Evolutionary conservation across 2,113 vertebrate species (phyloP).

Genomic region (Pteruthius melanotis): DNA sequence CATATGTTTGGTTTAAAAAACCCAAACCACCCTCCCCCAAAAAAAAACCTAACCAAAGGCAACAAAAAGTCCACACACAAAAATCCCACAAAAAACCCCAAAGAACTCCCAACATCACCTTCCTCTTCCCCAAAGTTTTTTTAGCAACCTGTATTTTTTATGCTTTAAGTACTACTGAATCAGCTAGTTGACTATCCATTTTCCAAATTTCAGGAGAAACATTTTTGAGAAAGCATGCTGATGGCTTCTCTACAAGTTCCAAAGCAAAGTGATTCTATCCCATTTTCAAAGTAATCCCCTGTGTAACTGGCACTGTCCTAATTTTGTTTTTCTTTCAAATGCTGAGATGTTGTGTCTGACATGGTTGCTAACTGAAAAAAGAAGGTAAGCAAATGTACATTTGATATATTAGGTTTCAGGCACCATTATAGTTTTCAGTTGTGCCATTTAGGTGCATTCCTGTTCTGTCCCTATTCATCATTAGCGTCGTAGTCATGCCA

Average conservation of each 20-base stretch:
- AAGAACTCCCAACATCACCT: background rate
- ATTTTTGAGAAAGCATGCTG: background rate
- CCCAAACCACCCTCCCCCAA: fast-evolving
- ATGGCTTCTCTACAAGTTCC: background rate
- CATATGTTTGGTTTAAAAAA: background rate
- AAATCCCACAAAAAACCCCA: background rate
- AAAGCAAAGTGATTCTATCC: background rate
- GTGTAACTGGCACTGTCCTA: background rate
- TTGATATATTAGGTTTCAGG: background rate
- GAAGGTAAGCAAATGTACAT: background rate
- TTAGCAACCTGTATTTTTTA: background rate
- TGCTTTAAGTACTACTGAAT: background rate
- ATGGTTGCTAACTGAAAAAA: background rate
- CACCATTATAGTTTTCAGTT: background rate
- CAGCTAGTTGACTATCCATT: background rate
- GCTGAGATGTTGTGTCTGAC: background rate
- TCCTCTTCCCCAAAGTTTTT: background rate
- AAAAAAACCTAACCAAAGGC: background rate
- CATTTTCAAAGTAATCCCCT: background rate
- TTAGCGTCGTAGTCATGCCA: background rate
- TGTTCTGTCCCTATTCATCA: background rate
- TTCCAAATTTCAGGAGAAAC: background rate
- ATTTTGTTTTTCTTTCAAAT: background rate
- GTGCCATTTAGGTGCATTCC: background rate
- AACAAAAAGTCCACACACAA: background rate